Evolutionary conservation across 2,797 vertebrate genomes (phyloP).

Genomic region (Galaxias olidus): DNA sequence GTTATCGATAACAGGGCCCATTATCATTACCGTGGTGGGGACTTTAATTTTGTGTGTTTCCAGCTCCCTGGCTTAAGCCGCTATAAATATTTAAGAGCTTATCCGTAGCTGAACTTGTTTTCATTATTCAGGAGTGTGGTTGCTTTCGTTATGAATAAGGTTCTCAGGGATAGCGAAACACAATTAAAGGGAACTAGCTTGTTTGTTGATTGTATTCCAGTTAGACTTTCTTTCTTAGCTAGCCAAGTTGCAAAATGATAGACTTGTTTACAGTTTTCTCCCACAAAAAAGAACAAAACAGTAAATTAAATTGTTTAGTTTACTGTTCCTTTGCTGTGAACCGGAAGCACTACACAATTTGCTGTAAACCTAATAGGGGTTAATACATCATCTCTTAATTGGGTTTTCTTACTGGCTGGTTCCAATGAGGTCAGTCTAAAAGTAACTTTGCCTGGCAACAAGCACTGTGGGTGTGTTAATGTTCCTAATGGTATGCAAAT

Average conservation of each 20-base stretch:
- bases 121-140: constrained; percentile 69
- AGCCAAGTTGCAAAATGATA: constrained; percentile 52
- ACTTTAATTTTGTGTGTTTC: constrained; percentile 38
- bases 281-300: constrained; percentile 21
- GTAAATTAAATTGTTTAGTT: constrained; percentile 32
- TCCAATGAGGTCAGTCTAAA: constrained; percentile 7
- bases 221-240: constrained; percentile 47
- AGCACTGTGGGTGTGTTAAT: constrained; percentile 24
- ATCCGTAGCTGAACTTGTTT: constrained; percentile 70
- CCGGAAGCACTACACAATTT: constrained; percentile 34
- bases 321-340: constrained; percentile 36
- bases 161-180: constrained; percentile 80
- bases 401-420: constrained; percentile 30
- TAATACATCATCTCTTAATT: constrained; percentile 34
- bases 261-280: constrained; percentile 69
- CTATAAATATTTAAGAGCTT: constrained; percentile 67
- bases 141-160: constrained; percentile 68
- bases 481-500: constrained; percentile 24
- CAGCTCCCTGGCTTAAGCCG: constrained; percentile 41
- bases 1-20: constrained; percentile 24
- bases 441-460: constrained; percentile 38
- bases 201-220: constrained; percentile 66
- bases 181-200: constrained; percentile 72
- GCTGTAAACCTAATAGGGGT: constrained; percentile 35
- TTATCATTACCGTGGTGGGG: constrained; percentile 44